A percentile compares a stretch with the other conserved stretches of the same genome.
These are phyloP conservation scores for Fragum fragum DNA, from an alignment of 2,888 invertebrate species.

Conservation along the genomic window DNA sequence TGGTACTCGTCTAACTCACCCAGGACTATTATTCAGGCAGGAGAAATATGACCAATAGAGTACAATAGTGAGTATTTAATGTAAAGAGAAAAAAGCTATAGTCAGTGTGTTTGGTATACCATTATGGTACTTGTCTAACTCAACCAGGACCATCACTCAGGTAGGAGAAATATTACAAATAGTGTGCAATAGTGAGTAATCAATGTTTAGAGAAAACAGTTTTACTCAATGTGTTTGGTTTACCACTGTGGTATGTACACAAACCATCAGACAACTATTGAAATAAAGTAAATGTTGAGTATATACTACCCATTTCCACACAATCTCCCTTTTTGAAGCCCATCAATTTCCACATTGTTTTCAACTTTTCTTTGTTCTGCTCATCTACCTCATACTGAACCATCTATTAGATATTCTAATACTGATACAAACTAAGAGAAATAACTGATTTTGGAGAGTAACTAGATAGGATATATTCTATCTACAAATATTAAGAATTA, in stretches of 20 bases:
- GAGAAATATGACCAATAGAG: too few relatives aligned
- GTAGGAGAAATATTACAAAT: too few relatives aligned
- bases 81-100: slow-evolving; percentile 91
- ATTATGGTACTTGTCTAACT: slow-evolving; percentile 93
- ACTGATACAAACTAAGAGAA: too few relatives aligned
- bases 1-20: slow-evolving; percentile 94
- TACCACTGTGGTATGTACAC: slow-evolving; percentile 94
- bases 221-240: slow-evolving; percentile 93
- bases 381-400: slow-evolving; percentile 93
- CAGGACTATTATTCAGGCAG: slow-evolving; percentile 93
- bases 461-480: too few relatives aligned
- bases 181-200: slow-evolving; percentile 93
- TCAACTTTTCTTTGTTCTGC: slow-evolving; percentile 96
- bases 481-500: too few relatives aligned
- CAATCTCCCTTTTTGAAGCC: too few relatives aligned
- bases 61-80: slow-evolving; percentile 94
- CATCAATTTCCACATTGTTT: slow-evolving; percentile 90
- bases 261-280: slow-evolving; percentile 96
- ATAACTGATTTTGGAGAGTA: too few relatives aligned
- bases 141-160: slow-evolving; percentile 95
- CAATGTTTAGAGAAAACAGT: slow-evolving; percentile 93
- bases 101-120: slow-evolving; percentile 95
- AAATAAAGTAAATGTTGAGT: slow-evolving; percentile 92
- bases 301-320: too few relatives aligned
- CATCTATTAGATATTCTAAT: slow-evolving; percentile 93